These are phyloP conservation scores for Trissolcus basalis DNA, from an alignment of 1,140 invertebrate species.

Conservation along the genomic window DNA sequence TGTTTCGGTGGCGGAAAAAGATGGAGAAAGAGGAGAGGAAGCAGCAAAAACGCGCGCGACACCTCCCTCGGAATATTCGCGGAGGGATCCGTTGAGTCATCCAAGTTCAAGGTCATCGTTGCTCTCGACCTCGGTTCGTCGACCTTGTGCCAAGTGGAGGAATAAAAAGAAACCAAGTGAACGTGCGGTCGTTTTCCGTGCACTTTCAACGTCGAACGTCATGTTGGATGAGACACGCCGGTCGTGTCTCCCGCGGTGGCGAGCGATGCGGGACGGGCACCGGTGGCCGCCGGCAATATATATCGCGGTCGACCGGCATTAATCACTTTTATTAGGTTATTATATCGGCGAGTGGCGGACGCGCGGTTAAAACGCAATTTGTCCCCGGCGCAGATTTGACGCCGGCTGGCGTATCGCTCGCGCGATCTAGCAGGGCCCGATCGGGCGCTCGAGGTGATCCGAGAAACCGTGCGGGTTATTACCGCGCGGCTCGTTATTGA, in stretches of 20 bases:
- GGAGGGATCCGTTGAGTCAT: neutral
- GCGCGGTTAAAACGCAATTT: slow-evolving; percentile 69
- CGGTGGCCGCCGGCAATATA: slow-evolving; percentile 40
- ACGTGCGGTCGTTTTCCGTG: slow-evolving; percentile 12
- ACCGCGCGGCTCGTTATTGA: slow-evolving; percentile 31
- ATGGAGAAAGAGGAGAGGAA: too few relatives aligned
- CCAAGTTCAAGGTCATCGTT: slow-evolving; percentile 17
- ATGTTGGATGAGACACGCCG: slow-evolving; percentile 19
- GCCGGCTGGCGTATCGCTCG: slow-evolving; percentile 38
- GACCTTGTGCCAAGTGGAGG: too few relatives aligned
- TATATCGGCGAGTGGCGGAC: slow-evolving; percentile 66
- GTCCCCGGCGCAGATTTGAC: slow-evolving; percentile 68
- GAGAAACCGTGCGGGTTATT: slow-evolving; percentile 55
- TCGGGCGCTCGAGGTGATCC: slow-evolving; percentile 56
- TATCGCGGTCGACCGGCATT: slow-evolving; percentile 47
- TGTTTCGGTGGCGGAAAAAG: too few relatives aligned
- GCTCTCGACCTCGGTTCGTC: slow-evolving; percentile 1
- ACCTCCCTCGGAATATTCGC: too few relatives aligned
- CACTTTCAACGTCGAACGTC: slow-evolving; percentile 42
- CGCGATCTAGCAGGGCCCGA: slow-evolving; percentile 33
- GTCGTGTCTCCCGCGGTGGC: slow-evolving; percentile 26
- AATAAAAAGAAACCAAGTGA: slow-evolving; percentile 21
- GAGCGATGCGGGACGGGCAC: slow-evolving; percentile 11
- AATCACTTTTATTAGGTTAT: slow-evolving; percentile 72
- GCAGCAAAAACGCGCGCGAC: too few relatives aligned